These are phyloP conservation scores for Ophiothrix spiculata DNA, from an alignment of 35 echinoderm and acorn worm genomes.

Conservation along the genomic window DNA sequence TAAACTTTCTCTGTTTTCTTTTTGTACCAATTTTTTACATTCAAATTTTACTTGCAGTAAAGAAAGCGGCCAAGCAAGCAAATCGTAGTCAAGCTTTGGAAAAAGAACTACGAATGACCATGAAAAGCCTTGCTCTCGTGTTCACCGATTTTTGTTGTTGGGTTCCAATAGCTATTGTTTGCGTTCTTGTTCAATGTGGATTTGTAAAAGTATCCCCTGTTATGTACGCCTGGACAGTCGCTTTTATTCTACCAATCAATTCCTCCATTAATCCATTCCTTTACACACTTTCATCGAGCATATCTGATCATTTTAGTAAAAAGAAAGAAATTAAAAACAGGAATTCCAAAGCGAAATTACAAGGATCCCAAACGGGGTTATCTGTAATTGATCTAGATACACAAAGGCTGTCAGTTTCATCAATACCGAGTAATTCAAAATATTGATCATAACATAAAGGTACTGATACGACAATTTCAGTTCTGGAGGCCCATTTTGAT, in stretches of 20 bases:
- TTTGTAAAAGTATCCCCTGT: background rate
- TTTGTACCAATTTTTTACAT: background rate
- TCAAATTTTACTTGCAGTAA: slow-evolving; percentile 18
- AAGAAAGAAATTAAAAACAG: no score
- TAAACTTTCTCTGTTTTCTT: slow-evolving; percentile 10
- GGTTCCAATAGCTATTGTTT: slow-evolving; percentile 50
- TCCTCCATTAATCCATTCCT: slow-evolving; percentile 78
- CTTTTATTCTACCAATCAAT: slow-evolving; percentile 85
- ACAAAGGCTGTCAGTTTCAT: no score
- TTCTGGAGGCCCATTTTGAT: no score
- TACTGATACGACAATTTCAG: no score
- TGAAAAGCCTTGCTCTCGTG: slow-evolving; percentile 43
- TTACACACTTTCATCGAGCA: slow-evolving; percentile 48
- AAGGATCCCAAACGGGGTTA: no score
- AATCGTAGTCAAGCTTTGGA: background rate
- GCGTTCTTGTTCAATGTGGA: slow-evolving; percentile 31
- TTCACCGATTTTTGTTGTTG: slow-evolving; percentile 54
- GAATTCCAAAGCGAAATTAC: no score
- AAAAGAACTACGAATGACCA: slow-evolving; percentile 42
- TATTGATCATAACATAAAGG: no score
- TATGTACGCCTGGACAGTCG: slow-evolving; percentile 75
- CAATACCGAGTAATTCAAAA: no score
- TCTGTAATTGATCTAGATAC: no score
- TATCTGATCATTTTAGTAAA: background rate
- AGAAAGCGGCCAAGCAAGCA: background rate